Conservation (phyloP, 1,140 invertebrate species). For the Camponotus pennsylvanicus region DNA sequence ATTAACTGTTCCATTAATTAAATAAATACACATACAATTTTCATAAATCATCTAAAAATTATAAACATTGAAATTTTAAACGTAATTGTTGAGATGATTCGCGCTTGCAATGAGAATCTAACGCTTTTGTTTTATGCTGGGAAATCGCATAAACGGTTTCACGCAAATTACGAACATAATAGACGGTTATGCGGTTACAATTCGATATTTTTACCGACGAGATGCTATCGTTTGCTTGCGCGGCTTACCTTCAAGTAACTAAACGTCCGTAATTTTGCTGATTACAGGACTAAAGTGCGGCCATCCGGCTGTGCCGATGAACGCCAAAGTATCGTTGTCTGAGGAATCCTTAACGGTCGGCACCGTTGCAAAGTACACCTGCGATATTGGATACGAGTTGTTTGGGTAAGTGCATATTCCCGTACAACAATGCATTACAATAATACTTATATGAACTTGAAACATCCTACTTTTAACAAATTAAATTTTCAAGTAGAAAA, state of each 20-base stretch:
- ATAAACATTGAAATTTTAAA: neutral
- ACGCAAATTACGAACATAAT: constrained; percentile 40
- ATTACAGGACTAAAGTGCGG: constrained; percentile 89
- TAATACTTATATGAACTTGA: neutral
- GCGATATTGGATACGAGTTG: constrained; percentile 93
- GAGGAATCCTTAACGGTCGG: constrained; percentile 86
- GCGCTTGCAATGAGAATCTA: constrained; percentile 22
- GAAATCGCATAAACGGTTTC: constrained; percentile 34
- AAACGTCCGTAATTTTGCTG: constrained; percentile 67
- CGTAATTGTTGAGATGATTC: neutral
- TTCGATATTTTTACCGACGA: constrained; percentile 25
- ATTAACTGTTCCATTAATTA: neutral
- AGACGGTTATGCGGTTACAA: neutral
- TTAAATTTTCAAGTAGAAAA: too few relatives aligned
- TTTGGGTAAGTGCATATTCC: constrained; percentile 86
- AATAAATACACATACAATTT: neutral
- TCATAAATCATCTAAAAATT: neutral
- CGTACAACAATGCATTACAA: neutral
- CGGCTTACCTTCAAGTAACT: neutral
- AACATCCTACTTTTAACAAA: too few relatives aligned
- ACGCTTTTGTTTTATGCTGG: constrained; percentile 9
- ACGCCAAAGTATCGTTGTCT: constrained; percentile 89
- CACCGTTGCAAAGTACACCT: constrained; percentile 91
- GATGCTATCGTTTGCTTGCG: neutral
- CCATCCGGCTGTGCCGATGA: constrained; percentile 93